phyloP scores from a whole-genome alignment of 2,113 vertebrate species.

The Benitochromis conjunctus region DNA sequence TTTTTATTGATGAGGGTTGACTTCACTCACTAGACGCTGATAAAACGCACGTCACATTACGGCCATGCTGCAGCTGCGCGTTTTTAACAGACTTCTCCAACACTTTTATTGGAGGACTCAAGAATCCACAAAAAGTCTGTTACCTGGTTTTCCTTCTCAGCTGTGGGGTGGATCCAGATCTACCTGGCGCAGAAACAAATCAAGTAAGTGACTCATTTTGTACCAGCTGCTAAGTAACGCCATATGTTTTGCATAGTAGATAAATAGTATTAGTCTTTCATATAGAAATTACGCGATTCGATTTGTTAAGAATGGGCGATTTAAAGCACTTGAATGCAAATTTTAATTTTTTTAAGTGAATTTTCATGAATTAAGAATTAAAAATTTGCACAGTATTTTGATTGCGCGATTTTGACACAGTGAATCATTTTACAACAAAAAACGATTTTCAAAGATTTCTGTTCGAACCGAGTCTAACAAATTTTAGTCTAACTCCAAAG shows the following conservation, averaged over 20 bases:
- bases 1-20: constrained; percentile 15
- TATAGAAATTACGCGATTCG: background rate
- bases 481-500: background rate
- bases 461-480: background rate
- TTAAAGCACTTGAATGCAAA: background rate
- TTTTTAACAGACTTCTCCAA: background rate
- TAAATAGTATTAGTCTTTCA: background rate
- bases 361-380: background rate
- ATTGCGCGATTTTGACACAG: background rate
- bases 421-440: background rate
- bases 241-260: background rate
- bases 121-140: background rate
- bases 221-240: background rate
- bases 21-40: background rate
- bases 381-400: background rate
- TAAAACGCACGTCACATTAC: background rate
- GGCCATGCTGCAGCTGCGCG: constrained; percentile 23
- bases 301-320: background rate
- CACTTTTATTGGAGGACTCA: background rate
- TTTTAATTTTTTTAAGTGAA: background rate
- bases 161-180: background rate
- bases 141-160: background rate
- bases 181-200: constrained; percentile 8
- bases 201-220: constrained; percentile 23
- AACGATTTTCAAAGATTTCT: background rate